Base-by-base conservation (phyloP, 2,113 vertebrate species). In the Notiomystis cincta region DNA sequence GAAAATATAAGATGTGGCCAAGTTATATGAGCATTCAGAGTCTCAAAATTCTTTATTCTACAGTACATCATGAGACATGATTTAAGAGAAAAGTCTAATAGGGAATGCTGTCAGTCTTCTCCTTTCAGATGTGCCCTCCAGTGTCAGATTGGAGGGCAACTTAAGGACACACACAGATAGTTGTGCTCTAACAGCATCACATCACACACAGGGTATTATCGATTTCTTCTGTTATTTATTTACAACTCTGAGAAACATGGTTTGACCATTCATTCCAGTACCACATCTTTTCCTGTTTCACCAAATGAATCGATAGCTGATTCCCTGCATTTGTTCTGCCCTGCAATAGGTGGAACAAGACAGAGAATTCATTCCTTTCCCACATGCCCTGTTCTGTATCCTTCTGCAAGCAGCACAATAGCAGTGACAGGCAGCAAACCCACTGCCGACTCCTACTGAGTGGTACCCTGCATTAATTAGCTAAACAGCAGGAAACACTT, bases 401-500 rank as follows among this genome's bases (percentile, higher is more conserved):
- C 38, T 66, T 69, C 85, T 79, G 84, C 28, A 8, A 48, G 67
- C 81, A 89, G 65, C 16, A 85, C 87, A 87, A 95, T 14, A 75
- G 87, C 87, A 90, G 69, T 40, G 93, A 70, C 78, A 95, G 87
- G 82, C 91, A 92, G 78, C 88, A 95, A 89, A 82, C 20, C 58
- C 82, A 51, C 44, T 38, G 87, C 81, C 0, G 35, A 33, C 76
- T 87, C 92, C 82, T 62, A 37, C 69, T 1, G 73, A 65, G 81
- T 30, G 61, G 82, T 78, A 94, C 87, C 83, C 65, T 89, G 73
- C 83, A 93, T 93, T 94, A 93, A 96, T 97, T 91, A 97, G 89
- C 91, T 62, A 20, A 94, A 72, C 91, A 88, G 92, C 84, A 84
- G 93, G 94, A 92, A 94, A 89, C 92, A 42, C 67, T 92, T 94